Conservation (phyloP, 92 coral and sea anemone species). For the Porites rus region DNA sequence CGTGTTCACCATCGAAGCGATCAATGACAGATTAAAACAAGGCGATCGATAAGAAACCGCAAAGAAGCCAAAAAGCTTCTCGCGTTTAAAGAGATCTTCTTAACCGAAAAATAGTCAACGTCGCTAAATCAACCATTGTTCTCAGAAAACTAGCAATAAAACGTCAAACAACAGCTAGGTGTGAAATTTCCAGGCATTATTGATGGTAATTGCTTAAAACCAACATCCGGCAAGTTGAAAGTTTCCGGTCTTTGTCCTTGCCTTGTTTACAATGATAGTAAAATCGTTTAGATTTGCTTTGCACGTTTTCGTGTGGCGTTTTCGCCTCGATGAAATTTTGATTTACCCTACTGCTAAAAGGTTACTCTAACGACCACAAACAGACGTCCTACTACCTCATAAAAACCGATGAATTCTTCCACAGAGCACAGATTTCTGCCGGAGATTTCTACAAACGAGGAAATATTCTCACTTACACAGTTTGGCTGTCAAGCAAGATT, state of each 20-base stretch:
- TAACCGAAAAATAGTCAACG: background rate
- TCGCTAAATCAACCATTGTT: slow-evolving; percentile 7
- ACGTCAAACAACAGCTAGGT: slow-evolving; percentile 27
- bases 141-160: slow-evolving; percentile 1
- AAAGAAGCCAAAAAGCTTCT: background rate
- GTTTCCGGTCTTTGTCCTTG: slow-evolving; percentile 45
- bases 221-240: slow-evolving; percentile 53
- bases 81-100: background rate
- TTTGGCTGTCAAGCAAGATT: slow-evolving; percentile 13
- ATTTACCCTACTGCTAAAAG: background rate
- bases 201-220: slow-evolving; percentile 49
- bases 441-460: background rate
- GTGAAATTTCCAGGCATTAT: slow-evolving; percentile 53
- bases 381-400: background rate
- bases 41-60: background rate
- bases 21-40: background rate
- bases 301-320: background rate
- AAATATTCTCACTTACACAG: slow-evolving; percentile 25
- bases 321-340: background rate
- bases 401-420: background rate
- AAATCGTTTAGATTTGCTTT: background rate
- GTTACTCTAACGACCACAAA: background rate
- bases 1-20: background rate
- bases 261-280: slow-evolving; percentile 2
- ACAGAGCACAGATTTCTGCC: background rate